A percentile compares a stretch with the other conserved stretches of the same genome.
Conservation (phyloP, 2,797 vertebrate genomes). For the Otolemur crassicaudatus region DNA sequence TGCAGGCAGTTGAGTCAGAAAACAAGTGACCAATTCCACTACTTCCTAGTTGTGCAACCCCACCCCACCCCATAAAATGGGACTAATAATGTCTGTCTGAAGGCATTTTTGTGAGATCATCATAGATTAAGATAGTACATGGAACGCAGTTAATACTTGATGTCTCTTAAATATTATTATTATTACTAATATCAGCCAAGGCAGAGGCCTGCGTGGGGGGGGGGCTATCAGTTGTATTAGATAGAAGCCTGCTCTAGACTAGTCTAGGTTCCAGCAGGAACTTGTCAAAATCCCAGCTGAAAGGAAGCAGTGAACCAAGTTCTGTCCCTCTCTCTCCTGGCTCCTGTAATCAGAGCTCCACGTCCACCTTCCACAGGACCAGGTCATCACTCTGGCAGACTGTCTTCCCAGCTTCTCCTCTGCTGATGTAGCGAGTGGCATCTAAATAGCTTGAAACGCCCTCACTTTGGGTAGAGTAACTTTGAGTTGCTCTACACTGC, state of each 20-base stretch:
- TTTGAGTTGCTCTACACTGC: neutral
- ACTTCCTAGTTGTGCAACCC: neutral
- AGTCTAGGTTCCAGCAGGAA: neutral
- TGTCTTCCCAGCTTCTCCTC: neutral
- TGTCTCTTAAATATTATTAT: neutral
- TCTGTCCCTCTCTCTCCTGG: neutral
- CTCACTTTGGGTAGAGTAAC: accelerated
- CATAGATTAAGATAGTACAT: neutral
- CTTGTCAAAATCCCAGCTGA: neutral
- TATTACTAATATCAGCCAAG: too few relatives aligned
- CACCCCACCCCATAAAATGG: neutral
- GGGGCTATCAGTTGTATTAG: too few relatives aligned
- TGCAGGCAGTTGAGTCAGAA: neutral
- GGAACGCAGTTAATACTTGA: neutral
- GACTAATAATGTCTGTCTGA: neutral
- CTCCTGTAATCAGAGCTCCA: neutral
- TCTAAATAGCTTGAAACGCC: neutral
- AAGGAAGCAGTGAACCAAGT: neutral
- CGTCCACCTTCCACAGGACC: neutral
- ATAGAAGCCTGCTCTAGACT: neutral
- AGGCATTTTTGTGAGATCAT: neutral
- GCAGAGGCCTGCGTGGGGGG: too few relatives aligned
- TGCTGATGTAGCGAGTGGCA: neutral
- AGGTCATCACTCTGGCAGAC: neutral
- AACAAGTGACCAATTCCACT: neutral